A percentile compares a stretch with the other conserved stretches of the same genome.
phyloP scores from a whole-genome alignment of 1,140 invertebrate genomes.

The Ladona fulva region DNA sequence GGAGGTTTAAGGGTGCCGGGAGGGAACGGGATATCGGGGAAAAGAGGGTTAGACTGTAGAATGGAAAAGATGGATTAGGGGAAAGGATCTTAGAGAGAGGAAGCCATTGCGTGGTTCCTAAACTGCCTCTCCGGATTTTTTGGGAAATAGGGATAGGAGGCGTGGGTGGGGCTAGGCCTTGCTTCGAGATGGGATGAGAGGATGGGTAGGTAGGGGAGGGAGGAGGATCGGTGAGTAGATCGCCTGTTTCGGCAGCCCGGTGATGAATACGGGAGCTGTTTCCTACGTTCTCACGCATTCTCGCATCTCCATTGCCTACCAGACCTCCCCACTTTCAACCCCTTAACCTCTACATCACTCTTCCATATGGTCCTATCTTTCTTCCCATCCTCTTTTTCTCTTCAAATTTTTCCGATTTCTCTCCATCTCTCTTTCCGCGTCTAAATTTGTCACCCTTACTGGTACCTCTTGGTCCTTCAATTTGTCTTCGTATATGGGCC shows the following conservation, averaged over 20 bases:
- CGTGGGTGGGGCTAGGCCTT: background rate
- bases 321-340: background rate
- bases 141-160: background rate
- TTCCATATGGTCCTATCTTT: background rate
- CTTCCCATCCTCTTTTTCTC: too few relatives aligned
- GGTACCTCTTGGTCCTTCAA: too few relatives aligned
- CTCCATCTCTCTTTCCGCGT: too few relatives aligned
- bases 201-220: background rate
- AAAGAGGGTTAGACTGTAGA: background rate
- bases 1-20: background rate
- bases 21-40: background rate
- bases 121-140: slow-evolving; percentile 8
- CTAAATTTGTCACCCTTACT: too few relatives aligned
- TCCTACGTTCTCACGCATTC: slow-evolving; percentile 3
- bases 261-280: slow-evolving; percentile 4
- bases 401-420: too few relatives aligned
- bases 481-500: too few relatives aligned
- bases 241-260: background rate
- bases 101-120: background rate
- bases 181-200: background rate
- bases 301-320: background rate
- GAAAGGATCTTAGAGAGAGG: background rate
- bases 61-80: background rate
- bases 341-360: background rate
- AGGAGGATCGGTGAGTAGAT: background rate